Conservation (phyloP, 2,797 vertebrate genomes). For the Myripristis jacobus region DNA sequence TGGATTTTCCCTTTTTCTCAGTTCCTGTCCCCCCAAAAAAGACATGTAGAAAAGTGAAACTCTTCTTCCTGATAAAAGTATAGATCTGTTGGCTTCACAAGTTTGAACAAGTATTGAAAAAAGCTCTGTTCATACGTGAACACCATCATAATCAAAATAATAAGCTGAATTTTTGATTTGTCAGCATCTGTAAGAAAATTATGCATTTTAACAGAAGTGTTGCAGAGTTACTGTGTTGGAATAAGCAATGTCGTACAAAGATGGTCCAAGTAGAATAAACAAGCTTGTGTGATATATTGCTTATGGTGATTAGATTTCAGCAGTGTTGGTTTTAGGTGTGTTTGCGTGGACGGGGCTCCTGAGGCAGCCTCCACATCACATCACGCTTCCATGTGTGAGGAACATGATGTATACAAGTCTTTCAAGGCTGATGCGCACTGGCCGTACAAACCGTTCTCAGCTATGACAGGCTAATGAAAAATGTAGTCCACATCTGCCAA, state of each 20-base stretch:
- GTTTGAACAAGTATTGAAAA: conserved; percentile 4
- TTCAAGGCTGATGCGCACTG: conserved; percentile 5
- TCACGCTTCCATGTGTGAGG: conserved; percentile 2
- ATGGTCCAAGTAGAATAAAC: background rate
- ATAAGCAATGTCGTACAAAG: background rate
- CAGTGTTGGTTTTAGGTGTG: background rate
- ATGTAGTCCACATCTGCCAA: conserved; percentile 30
- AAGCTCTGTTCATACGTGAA: background rate
- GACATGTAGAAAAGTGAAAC: background rate
- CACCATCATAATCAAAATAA: background rate
- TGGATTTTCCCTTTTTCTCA: background rate
- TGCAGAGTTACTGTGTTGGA: background rate
- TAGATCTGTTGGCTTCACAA: background rate
- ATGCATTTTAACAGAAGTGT: no score
- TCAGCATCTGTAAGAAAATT: conserved; percentile 14
- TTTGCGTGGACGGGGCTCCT: conserved; percentile 2
- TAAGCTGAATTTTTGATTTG: conserved; percentile 8
- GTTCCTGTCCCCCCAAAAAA: conserved; percentile 3
- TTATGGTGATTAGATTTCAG: background rate
- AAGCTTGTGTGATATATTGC: background rate
- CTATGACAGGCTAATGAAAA: conserved; percentile 16
- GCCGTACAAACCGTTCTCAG: conserved; percentile 17
- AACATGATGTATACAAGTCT: conserved; percentile 19
- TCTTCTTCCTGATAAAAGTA: background rate
- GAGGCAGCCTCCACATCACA: conserved; percentile 2